Evolutionary conservation across 1,140 invertebrate species (phyloP).

Genomic region (Dufourea novaeangliae): DNA sequence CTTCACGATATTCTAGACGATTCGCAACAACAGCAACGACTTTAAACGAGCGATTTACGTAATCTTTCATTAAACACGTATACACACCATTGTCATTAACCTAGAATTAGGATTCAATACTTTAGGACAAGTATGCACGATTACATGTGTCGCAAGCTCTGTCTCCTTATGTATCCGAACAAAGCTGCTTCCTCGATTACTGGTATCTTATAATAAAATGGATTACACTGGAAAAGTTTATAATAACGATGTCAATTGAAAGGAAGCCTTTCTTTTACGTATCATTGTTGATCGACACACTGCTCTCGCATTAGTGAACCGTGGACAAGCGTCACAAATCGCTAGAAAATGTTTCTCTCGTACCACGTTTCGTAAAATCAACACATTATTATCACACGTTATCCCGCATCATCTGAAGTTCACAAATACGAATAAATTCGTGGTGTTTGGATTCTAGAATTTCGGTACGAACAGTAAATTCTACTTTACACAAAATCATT

Average conservation of each 20-base stretch:
- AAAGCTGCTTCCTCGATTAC: background rate
- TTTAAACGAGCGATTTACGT: slow-evolving; percentile 28
- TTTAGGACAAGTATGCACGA: background rate
- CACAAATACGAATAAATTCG: background rate
- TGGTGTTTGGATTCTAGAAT: slow-evolving; percentile 23
- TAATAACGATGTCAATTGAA: background rate
- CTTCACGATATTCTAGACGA: slow-evolving; percentile 15
- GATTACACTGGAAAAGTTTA: background rate
- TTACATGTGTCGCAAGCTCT: background rate
- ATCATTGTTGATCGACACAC: background rate
- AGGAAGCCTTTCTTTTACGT: background rate
- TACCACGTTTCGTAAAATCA: background rate
- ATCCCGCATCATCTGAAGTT: background rate
- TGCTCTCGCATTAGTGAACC: background rate
- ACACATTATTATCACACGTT: background rate
- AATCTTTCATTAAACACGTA: slow-evolving; percentile 22
- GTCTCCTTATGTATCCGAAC: background rate
- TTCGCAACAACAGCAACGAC: slow-evolving; percentile 15
- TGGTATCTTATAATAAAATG: background rate
- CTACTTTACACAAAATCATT: slow-evolving; percentile 52
- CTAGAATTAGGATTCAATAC: slow-evolving; percentile 17
- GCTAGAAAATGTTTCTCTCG: background rate
- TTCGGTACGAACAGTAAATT: slow-evolving; percentile 33
- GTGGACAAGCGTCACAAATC: background rate
- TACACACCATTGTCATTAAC: slow-evolving; percentile 7